A percentile compares a stretch with the other conserved stretches of the same genome.
These are phyloP conservation scores for Bibio marci DNA, from an alignment of 2,888 invertebrate genomes.

Conservation along the genomic window DNA sequence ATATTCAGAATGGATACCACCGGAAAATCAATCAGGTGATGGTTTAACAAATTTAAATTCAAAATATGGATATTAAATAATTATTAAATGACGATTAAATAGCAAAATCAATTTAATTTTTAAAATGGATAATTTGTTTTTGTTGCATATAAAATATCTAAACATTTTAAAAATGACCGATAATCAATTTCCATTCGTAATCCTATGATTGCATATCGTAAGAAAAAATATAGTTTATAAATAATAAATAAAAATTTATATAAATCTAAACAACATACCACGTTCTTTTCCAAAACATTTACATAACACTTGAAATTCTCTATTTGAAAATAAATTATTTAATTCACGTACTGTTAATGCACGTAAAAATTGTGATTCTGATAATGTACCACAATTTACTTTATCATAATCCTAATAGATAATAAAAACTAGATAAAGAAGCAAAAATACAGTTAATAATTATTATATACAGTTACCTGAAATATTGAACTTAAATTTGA, in stretches of 20 bases:
- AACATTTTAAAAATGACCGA: slow-evolving; percentile 45
- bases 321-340: slow-evolving; percentile 42
- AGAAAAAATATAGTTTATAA: slow-evolving; percentile 4
- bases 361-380: slow-evolving; percentile 43
- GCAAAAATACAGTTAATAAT: too few species aligned
- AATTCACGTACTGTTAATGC: slow-evolving; percentile 45
- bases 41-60: slow-evolving; percentile 60
- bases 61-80: slow-evolving; percentile 54
- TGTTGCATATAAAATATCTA: slow-evolving; percentile 44
- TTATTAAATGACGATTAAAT: too few species aligned
- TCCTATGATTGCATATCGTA: slow-evolving; percentile 11
- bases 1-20: slow-evolving; percentile 66
- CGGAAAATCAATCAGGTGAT: slow-evolving; percentile 55
- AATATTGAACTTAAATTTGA: slow-evolving; percentile 54
- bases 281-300: slow-evolving; percentile 56
- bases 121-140: slow-evolving; percentile 21
- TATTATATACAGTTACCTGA: too few species aligned
- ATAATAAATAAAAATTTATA: background rate
- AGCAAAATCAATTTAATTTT: background rate
- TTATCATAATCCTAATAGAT: slow-evolving; percentile 43
- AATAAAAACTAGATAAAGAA: too few species aligned
- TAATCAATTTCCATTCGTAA: slow-evolving; percentile 47
- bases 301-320: slow-evolving; percentile 50
- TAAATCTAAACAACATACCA: slow-evolving; percentile 20
- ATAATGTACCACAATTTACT: slow-evolving; percentile 46